Conservation (phyloP, 2,888 invertebrate genomes). For the Euclidia mi region DNA sequence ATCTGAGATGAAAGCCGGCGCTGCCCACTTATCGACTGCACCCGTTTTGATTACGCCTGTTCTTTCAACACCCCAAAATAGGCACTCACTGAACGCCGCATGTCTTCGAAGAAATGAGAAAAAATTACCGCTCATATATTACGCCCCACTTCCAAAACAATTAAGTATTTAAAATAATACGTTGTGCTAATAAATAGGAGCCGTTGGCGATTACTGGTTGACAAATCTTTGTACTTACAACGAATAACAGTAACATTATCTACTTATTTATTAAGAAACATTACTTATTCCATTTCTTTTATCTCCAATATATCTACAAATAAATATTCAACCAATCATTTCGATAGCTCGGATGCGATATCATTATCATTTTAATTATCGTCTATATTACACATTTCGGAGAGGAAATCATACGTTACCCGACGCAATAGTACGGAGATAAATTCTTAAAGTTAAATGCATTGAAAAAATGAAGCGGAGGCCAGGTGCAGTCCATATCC, state of each 20-base stretch:
- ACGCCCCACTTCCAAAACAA: constrained; percentile 1
- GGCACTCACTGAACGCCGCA: constrained; percentile 69
- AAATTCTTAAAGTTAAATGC: constrained; percentile 50
- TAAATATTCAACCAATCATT: neutral
- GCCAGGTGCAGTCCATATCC: constrained; percentile 87
- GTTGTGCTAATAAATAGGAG: constrained; percentile 1
- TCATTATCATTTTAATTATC: constrained; percentile 8
- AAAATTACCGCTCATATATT: constrained; percentile 8
- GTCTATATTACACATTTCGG: constrained; percentile 1
- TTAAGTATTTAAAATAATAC: constrained; percentile 12
- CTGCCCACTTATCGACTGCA: constrained; percentile 86
- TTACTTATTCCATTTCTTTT: too few species aligned
- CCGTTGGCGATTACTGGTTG: neutral
- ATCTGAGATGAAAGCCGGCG: constrained; percentile 84
- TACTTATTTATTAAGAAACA: too few species aligned
- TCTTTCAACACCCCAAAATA: constrained; percentile 87
- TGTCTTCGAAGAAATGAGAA: constrained; percentile 40
- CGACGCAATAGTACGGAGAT: constrained; percentile 43
- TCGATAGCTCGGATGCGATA: neutral
- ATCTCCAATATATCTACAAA: neutral
- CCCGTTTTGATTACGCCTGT: constrained; percentile 80
- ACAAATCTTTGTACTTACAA: neutral
- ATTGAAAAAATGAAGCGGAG: constrained; percentile 64
- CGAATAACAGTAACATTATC: too few species aligned
- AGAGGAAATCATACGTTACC: constrained; percentile 17